Conservation (phyloP, 2,888 invertebrate genomes). For the Perizoma affinitatum region DNA sequence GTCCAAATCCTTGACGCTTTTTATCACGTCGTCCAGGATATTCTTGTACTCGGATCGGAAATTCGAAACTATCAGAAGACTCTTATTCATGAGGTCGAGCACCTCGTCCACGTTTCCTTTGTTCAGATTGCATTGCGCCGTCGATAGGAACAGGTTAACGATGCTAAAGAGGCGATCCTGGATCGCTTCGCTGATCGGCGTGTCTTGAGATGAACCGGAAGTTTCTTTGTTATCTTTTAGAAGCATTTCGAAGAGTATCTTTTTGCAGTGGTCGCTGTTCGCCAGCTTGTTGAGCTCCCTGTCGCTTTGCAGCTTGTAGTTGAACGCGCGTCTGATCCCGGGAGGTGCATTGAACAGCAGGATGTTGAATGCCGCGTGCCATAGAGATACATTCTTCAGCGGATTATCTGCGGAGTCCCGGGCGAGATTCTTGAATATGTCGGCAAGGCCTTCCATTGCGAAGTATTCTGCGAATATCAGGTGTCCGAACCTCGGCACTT, state of each 20-base stretch:
- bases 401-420: constrained; percentile 9
- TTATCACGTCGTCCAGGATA: constrained; percentile 26
- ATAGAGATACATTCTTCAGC: constrained; percentile 34
- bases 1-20: constrained; percentile 35
- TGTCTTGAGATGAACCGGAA: constrained; percentile 20
- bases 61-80: constrained; percentile 30
- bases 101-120: constrained; percentile 38
- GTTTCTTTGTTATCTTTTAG: constrained; percentile 37
- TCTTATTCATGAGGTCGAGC: constrained; percentile 31
- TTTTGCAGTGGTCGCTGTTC: constrained; percentile 35
- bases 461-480: constrained; percentile 52
- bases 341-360: constrained; percentile 42
- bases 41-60: constrained; percentile 34
- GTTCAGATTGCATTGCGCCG: constrained; percentile 33
- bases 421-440: constrained; percentile 32
- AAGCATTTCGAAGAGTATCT: constrained; percentile 47
- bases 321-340: constrained; percentile 45
- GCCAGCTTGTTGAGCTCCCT: constrained; percentile 36
- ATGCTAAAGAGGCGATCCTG: constrained; percentile 44
- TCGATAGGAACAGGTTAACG: constrained; percentile 40
- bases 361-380: constrained; percentile 47
- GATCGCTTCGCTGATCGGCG: constrained; percentile 38
- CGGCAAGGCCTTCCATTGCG: constrained; percentile 41
- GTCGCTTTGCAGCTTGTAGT: constrained; percentile 51
- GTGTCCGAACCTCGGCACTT: constrained; percentile 49